Evolutionary conservation across 2,797 vertebrate genomes (phyloP).

Genomic region (Glyptemys insculpta): DNA sequence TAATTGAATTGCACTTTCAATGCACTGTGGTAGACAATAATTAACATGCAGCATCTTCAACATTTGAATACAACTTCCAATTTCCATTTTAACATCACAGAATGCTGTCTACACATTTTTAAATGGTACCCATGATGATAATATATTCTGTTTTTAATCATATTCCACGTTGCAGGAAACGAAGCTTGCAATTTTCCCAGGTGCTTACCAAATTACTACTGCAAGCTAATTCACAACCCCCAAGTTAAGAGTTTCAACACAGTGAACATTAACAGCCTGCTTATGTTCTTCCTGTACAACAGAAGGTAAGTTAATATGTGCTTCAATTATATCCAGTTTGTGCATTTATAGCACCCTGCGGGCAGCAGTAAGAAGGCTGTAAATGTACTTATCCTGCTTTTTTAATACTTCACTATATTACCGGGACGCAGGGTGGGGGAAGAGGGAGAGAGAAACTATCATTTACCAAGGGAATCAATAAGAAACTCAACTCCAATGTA

Average conservation of each 20-base stretch:
- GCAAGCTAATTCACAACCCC: constrained; percentile 94
- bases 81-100: constrained; percentile 92
- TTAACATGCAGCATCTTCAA: constrained; percentile 91
- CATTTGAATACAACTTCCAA: constrained; percentile 93
- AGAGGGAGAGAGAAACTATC: constrained; percentile 49
- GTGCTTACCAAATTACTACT: constrained; percentile 92
- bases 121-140: constrained; percentile 97
- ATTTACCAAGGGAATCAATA: constrained; percentile 78
- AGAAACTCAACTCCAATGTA: constrained; percentile 64
- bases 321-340: constrained; percentile 93
- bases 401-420: constrained; percentile 78
- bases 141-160: constrained; percentile 98
- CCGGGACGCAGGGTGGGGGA: constrained; percentile 45
- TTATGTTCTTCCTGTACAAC: constrained; percentile 90
- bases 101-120: constrained; percentile 98
- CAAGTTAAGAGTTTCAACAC: constrained; percentile 90
- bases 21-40: constrained; percentile 90
- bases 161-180: constrained; percentile 91
- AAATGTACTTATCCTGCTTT: constrained; percentile 82
- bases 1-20: constrained; percentile 90
- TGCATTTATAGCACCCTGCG: constrained; percentile 90
- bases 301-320: constrained; percentile 94
- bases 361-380: constrained; percentile 82
- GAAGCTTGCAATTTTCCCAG: constrained; percentile 94
- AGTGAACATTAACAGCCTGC: constrained; percentile 89